A percentile compares a stretch with the other conserved stretches of the same genome.
These are phyloP conservation scores for Oasisia sp. DNA, from an alignment of 2,888 invertebrate genomes.

Conservation along the genomic window DNA sequence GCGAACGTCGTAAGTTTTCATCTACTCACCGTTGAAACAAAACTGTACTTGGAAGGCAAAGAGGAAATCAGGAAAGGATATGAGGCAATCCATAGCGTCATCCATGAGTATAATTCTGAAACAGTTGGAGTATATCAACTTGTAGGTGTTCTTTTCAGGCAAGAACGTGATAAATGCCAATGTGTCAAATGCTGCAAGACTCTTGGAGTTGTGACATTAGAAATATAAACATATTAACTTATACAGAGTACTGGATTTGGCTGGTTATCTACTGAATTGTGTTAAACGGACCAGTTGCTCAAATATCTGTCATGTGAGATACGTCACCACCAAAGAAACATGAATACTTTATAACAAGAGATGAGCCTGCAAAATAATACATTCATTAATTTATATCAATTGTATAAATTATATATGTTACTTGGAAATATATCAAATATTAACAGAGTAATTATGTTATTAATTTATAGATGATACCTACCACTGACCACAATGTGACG, in stretches of 20 bases:
- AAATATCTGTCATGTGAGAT: not conserved
- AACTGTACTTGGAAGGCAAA: conserved; percentile 65
- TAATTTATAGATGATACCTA: not conserved
- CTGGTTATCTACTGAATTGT: too few species aligned
- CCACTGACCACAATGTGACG: not conserved
- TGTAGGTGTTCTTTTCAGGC: too few species aligned
- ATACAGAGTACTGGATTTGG: too few species aligned
- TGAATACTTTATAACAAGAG: not conserved
- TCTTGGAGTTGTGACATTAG: too few species aligned
- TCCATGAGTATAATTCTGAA: conserved; percentile 62
- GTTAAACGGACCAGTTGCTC: not conserved
- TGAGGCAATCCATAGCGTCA: conserved; percentile 63
- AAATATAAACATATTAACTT: too few species aligned
- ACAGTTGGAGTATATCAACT: conserved; percentile 21
- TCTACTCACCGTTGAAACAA: conserved; percentile 58
- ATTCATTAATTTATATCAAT: conserved; percentile 3
- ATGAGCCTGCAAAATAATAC: not conserved
- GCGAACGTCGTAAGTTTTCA: not conserved
- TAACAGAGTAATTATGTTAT: not conserved
- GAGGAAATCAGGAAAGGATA: conserved; percentile 63
- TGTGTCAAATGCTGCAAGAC: too few species aligned
- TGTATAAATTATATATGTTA: not conserved
- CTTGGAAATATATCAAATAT: not conserved
- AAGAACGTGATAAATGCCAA: too few species aligned
- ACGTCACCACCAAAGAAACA: not conserved